Base-by-base conservation (phyloP, 2,113 vertebrate genomes). In the Dasyurus viverrinus region DNA sequence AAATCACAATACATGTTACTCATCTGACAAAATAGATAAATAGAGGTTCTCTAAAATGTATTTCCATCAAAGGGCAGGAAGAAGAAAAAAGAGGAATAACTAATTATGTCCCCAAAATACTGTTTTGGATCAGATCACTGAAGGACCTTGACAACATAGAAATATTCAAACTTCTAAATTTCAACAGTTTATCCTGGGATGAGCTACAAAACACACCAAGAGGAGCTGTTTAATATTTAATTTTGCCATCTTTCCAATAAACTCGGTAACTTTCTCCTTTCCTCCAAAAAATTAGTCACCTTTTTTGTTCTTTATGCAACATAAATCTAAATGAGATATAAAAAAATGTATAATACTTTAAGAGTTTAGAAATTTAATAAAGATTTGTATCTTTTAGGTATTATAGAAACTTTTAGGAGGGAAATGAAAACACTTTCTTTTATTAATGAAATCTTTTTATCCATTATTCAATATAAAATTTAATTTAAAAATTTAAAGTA, bases 381-480 rank as follows among this genome's bases (percentile, higher is more conserved):
- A 55, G 8, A 8, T 84, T 42, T 84, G 3, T 68, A 84, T 84
- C 68, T 84, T 84, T 42, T 84, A 23, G n/a, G 16, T 84, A 42
- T 84, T 23, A 84, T 42, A 84, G 68, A 84, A 42, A 94, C n/a
- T 96, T 96, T 91, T 53, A 93, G 47, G 94, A 53, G 94, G 89
- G 95, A 96, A 97, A 55, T n/a, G 8, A 46, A 22, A 16, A 1
- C 68, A 57, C 16, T 76, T 96, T 42, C n/a, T 89, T 30, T 60
- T 27, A 95, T 84, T 96, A 95, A 95, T 94, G 36, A 96, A 94
- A 1, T 16, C 90, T 90, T 84, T 84, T 84, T 89, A 95, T 0
- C 2, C 95, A 94, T 54, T 93, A 97, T 14, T 91, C 91, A 93
- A 91, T 2, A 94, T 54, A 93, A 91, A 89, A 96, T 84, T 92